A percentile compares a stretch with the other conserved stretches of the same genome.
These are phyloP conservation scores for Trididemnum nubilum DNA, from an alignment of 23 tunicate species.

Conservation along the genomic window DNA sequence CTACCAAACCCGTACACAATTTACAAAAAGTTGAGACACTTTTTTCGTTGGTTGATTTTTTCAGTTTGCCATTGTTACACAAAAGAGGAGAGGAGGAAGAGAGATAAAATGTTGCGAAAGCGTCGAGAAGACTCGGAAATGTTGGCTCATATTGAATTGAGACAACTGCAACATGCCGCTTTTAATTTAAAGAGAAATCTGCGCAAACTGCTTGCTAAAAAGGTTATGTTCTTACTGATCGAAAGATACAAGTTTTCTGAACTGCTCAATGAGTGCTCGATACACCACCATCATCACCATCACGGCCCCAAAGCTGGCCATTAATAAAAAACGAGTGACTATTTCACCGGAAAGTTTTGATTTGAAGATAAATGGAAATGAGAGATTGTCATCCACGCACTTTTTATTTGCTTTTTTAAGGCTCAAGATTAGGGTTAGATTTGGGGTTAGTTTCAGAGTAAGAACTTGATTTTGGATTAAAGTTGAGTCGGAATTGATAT, in stretches of 20 bases:
- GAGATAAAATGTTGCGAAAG: background rate
- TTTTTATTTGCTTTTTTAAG: too few relatives aligned
- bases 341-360: too few relatives aligned
- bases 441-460: too few relatives aligned
- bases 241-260: background rate
- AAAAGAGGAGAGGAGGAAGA: background rate
- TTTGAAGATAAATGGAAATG: too few relatives aligned
- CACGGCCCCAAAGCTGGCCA: background rate
- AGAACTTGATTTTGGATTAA: too few relatives aligned
- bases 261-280: background rate
- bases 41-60: background rate
- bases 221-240: background rate
- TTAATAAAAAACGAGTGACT: too few relatives aligned
- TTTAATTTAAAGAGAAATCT: background rate
- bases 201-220: background rate
- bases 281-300: too few relatives aligned
- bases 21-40: background rate
- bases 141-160: too few relatives aligned
- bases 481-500: too few relatives aligned
- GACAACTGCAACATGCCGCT: background rate
- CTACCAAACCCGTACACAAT: conserved; percentile 53
- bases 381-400: too few relatives aligned
- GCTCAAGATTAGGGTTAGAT: too few relatives aligned
- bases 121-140: background rate
- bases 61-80: background rate